A percentile compares a stretch with the other conserved stretches of the same genome.
These are phyloP conservation scores for Arge pagana DNA, from an alignment of 2,888 invertebrate species.

Conservation along the genomic window DNA sequence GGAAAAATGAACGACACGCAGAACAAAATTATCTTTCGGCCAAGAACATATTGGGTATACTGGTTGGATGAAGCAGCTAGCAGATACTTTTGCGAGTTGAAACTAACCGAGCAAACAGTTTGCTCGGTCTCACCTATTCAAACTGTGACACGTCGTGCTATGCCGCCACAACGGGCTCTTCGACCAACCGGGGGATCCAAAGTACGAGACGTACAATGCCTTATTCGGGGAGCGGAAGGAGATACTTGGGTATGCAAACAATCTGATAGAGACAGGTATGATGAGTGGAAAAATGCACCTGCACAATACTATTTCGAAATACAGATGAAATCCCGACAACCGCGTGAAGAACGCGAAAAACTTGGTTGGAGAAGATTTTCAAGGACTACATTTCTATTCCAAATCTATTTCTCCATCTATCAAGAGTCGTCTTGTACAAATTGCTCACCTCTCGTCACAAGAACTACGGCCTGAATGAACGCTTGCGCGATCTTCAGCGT, in stretches of 20 bases:
- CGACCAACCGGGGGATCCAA: constrained; percentile 45
- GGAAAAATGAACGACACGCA: too few species aligned
- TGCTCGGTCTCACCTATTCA: constrained; percentile 49
- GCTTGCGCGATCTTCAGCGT: constrained; percentile 72
- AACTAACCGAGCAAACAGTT: constrained; percentile 9
- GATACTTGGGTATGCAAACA: constrained; percentile 47
- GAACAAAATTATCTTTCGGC: background rate
- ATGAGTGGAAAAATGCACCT: too few species aligned
- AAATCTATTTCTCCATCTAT: too few species aligned
- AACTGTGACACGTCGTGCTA: constrained; percentile 42
- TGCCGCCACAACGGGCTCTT: constrained; percentile 44
- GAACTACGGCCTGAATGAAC: constrained; percentile 86
- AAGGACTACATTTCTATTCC: background rate
- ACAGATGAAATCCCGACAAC: too few species aligned
- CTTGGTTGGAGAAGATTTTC: background rate
- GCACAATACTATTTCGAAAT: too few species aligned
- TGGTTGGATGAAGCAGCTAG: constrained; percentile 10
- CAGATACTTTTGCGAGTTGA: constrained; percentile 11
- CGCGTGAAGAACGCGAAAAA: too few species aligned
- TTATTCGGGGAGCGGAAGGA: constrained; percentile 51
- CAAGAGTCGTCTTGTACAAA: too few species aligned
- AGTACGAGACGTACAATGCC: constrained; percentile 50
- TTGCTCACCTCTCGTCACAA: constrained; percentile 71
- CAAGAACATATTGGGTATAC: background rate
- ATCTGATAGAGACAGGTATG: constrained; percentile 51